Conservation (phyloP, 2,113 vertebrate species). For the Egretta garzetta region DNA sequence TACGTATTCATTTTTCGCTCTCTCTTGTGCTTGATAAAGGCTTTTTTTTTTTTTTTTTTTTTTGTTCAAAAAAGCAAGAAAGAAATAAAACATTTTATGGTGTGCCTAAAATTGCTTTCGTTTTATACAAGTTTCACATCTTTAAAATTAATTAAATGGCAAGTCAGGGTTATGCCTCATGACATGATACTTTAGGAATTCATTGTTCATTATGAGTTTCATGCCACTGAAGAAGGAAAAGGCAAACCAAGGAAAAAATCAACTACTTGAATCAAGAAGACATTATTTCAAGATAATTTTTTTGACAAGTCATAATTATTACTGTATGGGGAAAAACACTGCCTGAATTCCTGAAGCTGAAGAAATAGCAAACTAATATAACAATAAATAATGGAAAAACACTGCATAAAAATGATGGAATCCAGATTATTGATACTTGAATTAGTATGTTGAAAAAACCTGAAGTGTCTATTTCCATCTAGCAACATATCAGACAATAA, state of each 20-base stretch:
- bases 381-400: background rate
- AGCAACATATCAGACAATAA: background rate
- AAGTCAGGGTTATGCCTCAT: background rate
- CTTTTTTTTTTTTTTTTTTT: background rate
- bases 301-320: background rate
- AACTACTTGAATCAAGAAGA: background rate
- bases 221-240: background rate
- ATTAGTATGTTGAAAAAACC: background rate
- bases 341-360: background rate
- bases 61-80: background rate
- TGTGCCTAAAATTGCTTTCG: background rate
- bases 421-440: background rate
- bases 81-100: background rate
- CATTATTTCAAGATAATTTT: background rate
- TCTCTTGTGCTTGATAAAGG: background rate
- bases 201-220: background rate
- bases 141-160: background rate
- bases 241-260: background rate
- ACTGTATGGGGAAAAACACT: background rate
- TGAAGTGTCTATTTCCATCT: background rate
- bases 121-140: background rate
- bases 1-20: rapidly evolving
- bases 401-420: background rate
- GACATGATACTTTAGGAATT: background rate
- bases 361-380: background rate